phyloP scores from a whole-genome alignment of 37 sponge, comb jelly and placozoan species.

The Cladorhizidae sp. region DNA sequence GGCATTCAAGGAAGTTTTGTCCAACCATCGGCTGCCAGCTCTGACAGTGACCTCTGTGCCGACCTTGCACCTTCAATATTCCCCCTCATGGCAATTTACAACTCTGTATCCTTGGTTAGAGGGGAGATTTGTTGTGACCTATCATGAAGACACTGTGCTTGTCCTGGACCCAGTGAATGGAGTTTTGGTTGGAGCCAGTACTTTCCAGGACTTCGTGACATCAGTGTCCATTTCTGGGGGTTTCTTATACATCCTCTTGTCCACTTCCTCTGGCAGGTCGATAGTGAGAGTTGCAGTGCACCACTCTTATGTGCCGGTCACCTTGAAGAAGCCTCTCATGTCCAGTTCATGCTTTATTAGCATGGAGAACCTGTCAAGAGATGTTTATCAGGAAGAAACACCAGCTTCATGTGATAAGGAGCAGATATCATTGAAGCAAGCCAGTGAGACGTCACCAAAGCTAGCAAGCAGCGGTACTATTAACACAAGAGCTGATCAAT shows the following conservation, averaged over 20 bases:
- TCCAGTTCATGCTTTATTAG: not conserved
- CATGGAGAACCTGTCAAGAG: not conserved
- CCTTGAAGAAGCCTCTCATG: not conserved
- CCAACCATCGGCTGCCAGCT: slow-evolving; percentile 4
- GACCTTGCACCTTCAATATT: not conserved
- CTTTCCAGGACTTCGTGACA: slow-evolving; percentile 20
- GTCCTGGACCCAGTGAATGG: slow-evolving; percentile 51
- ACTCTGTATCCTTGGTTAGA: slow-evolving; percentile 33
- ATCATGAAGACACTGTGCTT: slow-evolving; percentile 35
- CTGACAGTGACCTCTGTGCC: slow-evolving; percentile 15
- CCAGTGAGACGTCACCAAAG: too few relatives aligned
- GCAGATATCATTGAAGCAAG: too few relatives aligned
- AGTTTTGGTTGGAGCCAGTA: slow-evolving; percentile 14
- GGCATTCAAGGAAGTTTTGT: slow-evolving; percentile 45
- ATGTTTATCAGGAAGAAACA: too few relatives aligned
- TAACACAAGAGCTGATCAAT: too few relatives aligned
- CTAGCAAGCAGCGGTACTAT: too few relatives aligned
- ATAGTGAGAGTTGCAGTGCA: slow-evolving; percentile 43
- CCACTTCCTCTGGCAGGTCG: not conserved
- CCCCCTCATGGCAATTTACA: slow-evolving; percentile 43
- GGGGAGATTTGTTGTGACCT: slow-evolving; percentile 31
- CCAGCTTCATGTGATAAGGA: too few relatives aligned
- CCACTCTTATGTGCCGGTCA: not conserved
- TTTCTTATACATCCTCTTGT: slow-evolving; percentile 34
- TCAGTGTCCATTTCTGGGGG: slow-evolving; percentile 18